Percentiles rank a stretch among this genome's conserved stretches.
These are phyloP conservation scores for Thyatira batis DNA, from an alignment of 2,888 invertebrate species.

Conservation along the genomic window DNA sequence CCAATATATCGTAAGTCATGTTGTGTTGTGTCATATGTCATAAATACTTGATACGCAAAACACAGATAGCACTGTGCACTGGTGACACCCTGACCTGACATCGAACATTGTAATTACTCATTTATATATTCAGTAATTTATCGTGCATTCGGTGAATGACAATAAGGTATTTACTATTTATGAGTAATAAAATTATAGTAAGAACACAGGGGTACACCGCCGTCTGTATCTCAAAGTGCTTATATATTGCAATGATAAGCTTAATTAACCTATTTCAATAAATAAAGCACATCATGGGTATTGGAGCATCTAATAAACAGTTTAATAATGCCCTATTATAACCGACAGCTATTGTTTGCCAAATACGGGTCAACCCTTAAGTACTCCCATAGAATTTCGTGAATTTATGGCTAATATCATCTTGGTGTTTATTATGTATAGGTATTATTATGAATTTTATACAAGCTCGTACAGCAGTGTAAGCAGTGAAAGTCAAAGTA, in stretches of 20 bases:
- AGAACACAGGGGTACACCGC: background rate
- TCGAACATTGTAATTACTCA: background rate
- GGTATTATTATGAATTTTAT: background rate
- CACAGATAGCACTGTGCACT: constrained; percentile 1
- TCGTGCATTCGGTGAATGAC: background rate
- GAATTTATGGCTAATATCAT: background rate
- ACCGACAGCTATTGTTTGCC: background rate
- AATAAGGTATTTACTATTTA: background rate
- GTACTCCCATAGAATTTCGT: background rate
- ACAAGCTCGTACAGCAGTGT: background rate
- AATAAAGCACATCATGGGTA: background rate
- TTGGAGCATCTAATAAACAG: background rate
- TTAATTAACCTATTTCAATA: background rate
- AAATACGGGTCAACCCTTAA: constrained; percentile 2
- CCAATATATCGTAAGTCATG: background rate
- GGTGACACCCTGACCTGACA: constrained; percentile 5
- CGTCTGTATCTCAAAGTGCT: background rate
- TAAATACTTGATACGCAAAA: background rate
- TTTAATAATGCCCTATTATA: constrained; percentile 3
- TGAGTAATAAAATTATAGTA: background rate
- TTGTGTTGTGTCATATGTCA: background rate
- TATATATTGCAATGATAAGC: background rate
- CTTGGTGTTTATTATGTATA: background rate
- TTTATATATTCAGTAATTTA: background rate
- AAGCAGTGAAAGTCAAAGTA: background rate